phyloP scores from a whole-genome alignment of 2,113 vertebrate species.

The Grantiella picta region DNA sequence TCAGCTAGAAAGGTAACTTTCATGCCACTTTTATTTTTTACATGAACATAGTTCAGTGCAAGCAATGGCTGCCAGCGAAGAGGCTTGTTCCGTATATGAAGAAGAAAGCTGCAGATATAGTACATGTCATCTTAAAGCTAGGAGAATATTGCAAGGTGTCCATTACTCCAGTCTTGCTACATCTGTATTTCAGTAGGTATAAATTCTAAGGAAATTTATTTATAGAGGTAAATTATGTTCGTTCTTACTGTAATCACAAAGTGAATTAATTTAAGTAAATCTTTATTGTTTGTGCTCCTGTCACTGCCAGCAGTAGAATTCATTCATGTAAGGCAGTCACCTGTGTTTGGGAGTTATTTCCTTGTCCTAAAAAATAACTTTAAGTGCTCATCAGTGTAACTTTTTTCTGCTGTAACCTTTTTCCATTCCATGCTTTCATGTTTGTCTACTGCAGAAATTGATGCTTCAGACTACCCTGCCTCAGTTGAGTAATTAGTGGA shows the following conservation, averaged over 20 bases:
- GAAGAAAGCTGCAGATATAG: neutral
- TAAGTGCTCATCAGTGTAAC: neutral
- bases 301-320: neutral
- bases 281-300: neutral
- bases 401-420: neutral
- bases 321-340: neutral
- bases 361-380: neutral
- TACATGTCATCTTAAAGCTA: neutral
- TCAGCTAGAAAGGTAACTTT: conserved; percentile 30
- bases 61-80: neutral
- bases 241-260: neutral
- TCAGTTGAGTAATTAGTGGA: neutral
- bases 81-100: neutral
- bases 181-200: neutral
- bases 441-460: neutral
- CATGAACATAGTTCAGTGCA: conserved; percentile 13
- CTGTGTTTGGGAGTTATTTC: neutral
- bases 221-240: neutral
- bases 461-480: neutral
- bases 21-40: neutral
- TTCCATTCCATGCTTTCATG: neutral
- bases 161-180: neutral
- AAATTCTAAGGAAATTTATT: neutral
- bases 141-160: neutral
- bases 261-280: neutral